Conservation (phyloP, 2,113 vertebrate genomes). For the Leucoraja erinaceus region DNA sequence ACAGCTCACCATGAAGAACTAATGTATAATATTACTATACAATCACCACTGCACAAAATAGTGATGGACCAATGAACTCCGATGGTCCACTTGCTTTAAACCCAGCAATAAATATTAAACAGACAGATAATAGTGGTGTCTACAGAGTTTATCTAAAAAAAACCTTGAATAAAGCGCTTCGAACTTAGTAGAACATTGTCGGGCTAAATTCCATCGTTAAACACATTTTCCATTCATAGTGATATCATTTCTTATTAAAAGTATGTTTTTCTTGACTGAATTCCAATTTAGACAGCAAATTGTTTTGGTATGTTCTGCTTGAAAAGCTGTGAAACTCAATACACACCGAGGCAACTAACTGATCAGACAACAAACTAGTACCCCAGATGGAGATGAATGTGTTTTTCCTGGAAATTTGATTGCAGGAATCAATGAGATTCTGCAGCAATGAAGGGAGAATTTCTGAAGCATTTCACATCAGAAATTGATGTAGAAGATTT, state of each 20-base stretch:
- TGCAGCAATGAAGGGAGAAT: neutral
- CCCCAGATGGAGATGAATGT: neutral
- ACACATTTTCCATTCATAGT: neutral
- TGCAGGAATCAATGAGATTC: neutral
- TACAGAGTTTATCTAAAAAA: neutral
- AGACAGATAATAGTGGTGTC: neutral
- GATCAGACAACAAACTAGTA: neutral
- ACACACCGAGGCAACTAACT: neutral
- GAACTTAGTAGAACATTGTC: neutral
- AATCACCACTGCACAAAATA: neutral
- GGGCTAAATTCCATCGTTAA: neutral
- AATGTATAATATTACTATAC: neutral
- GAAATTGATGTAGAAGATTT: neutral
- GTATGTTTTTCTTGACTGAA: neutral
- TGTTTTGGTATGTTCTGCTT: neutral
- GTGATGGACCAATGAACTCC: neutral
- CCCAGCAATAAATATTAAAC: neutral
- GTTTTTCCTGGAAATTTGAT: neutral
- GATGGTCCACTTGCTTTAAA: neutral
- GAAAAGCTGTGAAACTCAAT: neutral
- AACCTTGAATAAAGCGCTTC: neutral
- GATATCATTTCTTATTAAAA: neutral
- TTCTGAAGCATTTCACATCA: neutral
- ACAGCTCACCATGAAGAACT: neutral
- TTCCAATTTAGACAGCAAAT: neutral